Evolutionary conservation across 2,113 vertebrate genomes (phyloP).

Genomic region (Rattus rattus): DNA sequence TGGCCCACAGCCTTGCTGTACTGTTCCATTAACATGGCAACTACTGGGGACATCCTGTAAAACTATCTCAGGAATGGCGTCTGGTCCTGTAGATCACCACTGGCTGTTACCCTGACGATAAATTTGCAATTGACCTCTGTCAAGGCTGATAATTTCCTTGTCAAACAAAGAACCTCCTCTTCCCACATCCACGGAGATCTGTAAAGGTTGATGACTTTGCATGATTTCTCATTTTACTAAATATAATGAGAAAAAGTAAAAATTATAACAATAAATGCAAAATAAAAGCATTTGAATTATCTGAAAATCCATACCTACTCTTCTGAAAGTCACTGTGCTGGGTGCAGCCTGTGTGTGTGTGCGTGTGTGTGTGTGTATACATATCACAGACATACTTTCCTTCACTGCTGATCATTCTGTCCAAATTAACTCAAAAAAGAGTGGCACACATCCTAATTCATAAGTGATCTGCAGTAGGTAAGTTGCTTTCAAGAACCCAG

Average conservation of each 20-base stretch:
- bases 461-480: neutral
- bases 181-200: neutral
- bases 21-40: neutral
- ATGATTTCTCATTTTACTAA: neutral
- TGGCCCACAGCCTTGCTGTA: neutral
- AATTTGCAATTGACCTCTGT: neutral
- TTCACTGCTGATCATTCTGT: neutral
- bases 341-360: neutral
- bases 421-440: neutral
- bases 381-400: neutral
- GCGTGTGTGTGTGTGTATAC: no score
- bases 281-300: neutral
- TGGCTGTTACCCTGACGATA: neutral
- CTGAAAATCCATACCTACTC: neutral
- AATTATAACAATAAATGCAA: neutral
- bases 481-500: constrained; percentile 1
- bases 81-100: neutral
- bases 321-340: constrained; percentile 16
- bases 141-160: neutral
- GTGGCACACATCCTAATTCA: neutral
- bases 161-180: neutral
- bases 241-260: neutral
- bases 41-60: neutral
- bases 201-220: neutral
- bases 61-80: neutral